These are phyloP conservation scores for Orthochromis indermauri DNA, from an alignment of 2,113 vertebrate genomes.

Conservation along the genomic window DNA sequence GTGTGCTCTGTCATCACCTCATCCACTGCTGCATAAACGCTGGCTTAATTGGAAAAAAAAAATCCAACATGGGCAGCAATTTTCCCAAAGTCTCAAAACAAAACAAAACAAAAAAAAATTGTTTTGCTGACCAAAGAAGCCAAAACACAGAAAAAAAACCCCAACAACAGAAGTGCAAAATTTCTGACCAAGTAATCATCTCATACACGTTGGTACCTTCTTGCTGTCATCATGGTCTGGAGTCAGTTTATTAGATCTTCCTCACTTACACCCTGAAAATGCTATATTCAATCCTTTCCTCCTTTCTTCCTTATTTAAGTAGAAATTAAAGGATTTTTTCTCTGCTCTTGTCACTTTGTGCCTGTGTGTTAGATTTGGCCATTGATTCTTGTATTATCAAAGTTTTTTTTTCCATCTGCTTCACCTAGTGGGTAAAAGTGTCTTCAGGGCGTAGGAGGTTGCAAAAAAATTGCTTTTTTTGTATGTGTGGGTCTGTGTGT, in stretches of 20 bases:
- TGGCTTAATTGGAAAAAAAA: slow-evolving; percentile 26
- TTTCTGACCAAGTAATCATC: not conserved
- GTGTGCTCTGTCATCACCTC: slow-evolving; percentile 46
- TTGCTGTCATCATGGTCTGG: not conserved
- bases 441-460: not conserved
- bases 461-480: not conserved
- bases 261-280: slow-evolving; percentile 11
- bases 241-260: slow-evolving; percentile 17
- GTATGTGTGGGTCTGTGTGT: not conserved
- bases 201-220: not conserved
- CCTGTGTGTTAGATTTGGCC: not conserved
- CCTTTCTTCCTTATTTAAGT: not conserved
- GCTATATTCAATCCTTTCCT: not conserved
- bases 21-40: slow-evolving; percentile 20
- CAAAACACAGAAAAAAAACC: not conserved
- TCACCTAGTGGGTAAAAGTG: slow-evolving; percentile 10
- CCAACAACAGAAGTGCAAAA: not conserved
- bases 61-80: not conserved
- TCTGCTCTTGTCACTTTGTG: not conserved
- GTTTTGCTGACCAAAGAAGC: slow-evolving; percentile 5
- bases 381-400: not conserved
- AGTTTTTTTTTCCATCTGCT: not conserved
- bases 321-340: not conserved
- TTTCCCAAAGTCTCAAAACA: not conserved
- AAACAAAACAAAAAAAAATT: not conserved